Evolutionary conservation across 2,797 vertebrate species (phyloP).

Genomic region (Oryzias sinensis): DNA sequence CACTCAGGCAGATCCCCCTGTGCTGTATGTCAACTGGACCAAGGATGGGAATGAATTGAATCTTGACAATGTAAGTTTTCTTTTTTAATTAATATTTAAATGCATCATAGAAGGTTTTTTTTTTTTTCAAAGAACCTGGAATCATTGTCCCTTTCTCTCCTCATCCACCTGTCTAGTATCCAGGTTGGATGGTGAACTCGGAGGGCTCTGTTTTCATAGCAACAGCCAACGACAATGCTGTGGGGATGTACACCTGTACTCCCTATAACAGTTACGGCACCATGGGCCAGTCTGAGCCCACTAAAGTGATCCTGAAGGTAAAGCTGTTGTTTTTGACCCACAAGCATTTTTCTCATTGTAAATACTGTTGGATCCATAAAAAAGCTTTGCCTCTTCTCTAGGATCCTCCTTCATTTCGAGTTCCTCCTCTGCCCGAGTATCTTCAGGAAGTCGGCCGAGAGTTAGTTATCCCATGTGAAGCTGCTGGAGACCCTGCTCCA

Average conservation of each 20-base stretch:
- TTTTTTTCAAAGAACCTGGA: background rate
- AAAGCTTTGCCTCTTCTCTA: conserved; percentile 46
- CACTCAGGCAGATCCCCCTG: conserved; percentile 85
- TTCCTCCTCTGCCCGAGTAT: conserved; percentile 86
- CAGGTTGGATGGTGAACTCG: conserved; percentile 87
- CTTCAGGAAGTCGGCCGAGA: conserved; percentile 93
- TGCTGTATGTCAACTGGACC: conserved; percentile 91
- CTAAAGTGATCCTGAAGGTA: conserved; percentile 89
- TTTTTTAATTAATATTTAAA: background rate
- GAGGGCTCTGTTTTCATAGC: conserved; percentile 89
- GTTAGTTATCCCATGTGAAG: conserved; percentile 85
- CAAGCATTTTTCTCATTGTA: too few relatives aligned
- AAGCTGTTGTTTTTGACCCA: background rate
- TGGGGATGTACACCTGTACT: conserved; percentile 90
- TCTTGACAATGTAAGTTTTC: conserved; percentile 80
- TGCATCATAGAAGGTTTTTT: background rate
- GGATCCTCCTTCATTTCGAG: conserved; percentile 86
- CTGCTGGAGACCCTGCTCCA: conserved; percentile 85
- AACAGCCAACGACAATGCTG: conserved; percentile 87
- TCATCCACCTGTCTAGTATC: conserved; percentile 75
- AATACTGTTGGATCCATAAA: conserved; percentile 10
- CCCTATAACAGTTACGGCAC: conserved; percentile 95
- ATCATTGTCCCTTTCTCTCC: background rate
- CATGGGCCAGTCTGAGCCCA: conserved; percentile 85
- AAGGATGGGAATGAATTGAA: conserved; percentile 86